Evolutionary conservation across 2,113 vertebrate genomes (phyloP).

Genomic region (Donacobius atricapilla): DNA sequence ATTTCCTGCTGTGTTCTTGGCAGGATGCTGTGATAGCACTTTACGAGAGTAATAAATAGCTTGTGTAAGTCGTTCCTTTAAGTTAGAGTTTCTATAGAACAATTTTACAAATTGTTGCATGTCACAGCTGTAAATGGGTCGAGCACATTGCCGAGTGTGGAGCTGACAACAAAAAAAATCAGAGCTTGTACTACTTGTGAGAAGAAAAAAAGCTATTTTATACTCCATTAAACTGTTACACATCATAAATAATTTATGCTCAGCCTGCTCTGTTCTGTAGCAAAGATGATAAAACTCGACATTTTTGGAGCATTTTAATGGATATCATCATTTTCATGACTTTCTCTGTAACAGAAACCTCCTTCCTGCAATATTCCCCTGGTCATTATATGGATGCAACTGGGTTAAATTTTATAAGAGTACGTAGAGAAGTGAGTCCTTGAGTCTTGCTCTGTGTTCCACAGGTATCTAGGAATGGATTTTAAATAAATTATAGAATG

Average conservation of each 20-base stretch:
- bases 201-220: slow-evolving; percentile 72
- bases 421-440: background rate
- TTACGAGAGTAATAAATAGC: slow-evolving; percentile 52
- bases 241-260: slow-evolving; percentile 76
- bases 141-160: slow-evolving; percentile 20
- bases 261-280: slow-evolving; percentile 51
- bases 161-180: slow-evolving; percentile 49
- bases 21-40: slow-evolving; percentile 8
- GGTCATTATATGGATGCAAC: background rate
- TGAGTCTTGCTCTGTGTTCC: background rate
- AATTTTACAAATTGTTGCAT: slow-evolving; percentile 68
- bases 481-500: background rate
- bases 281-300: slow-evolving; percentile 69
- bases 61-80: slow-evolving; percentile 42
- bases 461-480: background rate
- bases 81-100: slow-evolving; percentile 51
- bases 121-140: slow-evolving; percentile 60
- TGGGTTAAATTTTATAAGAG: background rate
- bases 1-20: background rate
- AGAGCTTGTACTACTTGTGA: slow-evolving; percentile 58
- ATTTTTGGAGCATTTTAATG: slow-evolving; percentile 50
- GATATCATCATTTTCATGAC: background rate
- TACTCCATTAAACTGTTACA: slow-evolving; percentile 76
- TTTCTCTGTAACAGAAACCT: background rate
- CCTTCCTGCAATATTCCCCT: background rate